These are phyloP conservation scores for Hydractinia symbiolongicarpus DNA, from an alignment of 30 jellyfish, hydroid and myxozoan species.

Conservation along the genomic window DNA sequence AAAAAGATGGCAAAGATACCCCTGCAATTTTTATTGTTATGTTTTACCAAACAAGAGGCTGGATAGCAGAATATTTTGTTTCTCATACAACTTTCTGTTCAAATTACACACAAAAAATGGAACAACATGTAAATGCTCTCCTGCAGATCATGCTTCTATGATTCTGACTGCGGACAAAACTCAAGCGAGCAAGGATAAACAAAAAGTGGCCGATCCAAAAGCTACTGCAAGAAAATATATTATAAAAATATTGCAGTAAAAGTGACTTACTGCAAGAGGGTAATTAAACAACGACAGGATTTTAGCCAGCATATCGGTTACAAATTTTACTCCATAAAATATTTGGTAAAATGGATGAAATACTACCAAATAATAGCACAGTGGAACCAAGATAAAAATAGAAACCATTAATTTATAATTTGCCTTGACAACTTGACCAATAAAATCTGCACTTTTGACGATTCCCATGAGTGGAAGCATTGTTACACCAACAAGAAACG, in stretches of 20 bases:
- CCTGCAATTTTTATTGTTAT: too few relatives aligned
- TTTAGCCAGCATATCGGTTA: constrained; percentile 20
- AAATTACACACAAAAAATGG: too few relatives aligned
- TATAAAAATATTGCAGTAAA: not conserved
- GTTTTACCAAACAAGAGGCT: too few relatives aligned
- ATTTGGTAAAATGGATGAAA: constrained; percentile 75
- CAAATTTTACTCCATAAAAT: constrained; percentile 19
- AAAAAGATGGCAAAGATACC: too few relatives aligned
- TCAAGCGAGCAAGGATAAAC: too few relatives aligned
- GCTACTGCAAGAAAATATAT: too few relatives aligned
- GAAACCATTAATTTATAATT: constrained; percentile 39
- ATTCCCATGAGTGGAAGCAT: constrained; percentile 54
- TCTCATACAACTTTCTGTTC: too few relatives aligned
- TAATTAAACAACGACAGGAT: constrained; percentile 46
- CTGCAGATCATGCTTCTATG: too few relatives aligned
- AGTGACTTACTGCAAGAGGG: constrained; percentile 62
- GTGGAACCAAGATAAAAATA: constrained; percentile 49
- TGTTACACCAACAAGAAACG: constrained; percentile 75
- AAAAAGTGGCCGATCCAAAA: too few relatives aligned
- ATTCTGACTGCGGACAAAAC: too few relatives aligned
- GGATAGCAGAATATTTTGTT: too few relatives aligned
- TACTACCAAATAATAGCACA: constrained; percentile 46
- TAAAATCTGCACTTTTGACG: constrained; percentile 46
- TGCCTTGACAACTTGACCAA: constrained; percentile 51
- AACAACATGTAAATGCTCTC: too few relatives aligned